Evolutionary conservation across 1,140 invertebrate genomes (phyloP), one percentile per base, ranked within the genome.

Genomic region (Helicoverpa armigera): DNA sequence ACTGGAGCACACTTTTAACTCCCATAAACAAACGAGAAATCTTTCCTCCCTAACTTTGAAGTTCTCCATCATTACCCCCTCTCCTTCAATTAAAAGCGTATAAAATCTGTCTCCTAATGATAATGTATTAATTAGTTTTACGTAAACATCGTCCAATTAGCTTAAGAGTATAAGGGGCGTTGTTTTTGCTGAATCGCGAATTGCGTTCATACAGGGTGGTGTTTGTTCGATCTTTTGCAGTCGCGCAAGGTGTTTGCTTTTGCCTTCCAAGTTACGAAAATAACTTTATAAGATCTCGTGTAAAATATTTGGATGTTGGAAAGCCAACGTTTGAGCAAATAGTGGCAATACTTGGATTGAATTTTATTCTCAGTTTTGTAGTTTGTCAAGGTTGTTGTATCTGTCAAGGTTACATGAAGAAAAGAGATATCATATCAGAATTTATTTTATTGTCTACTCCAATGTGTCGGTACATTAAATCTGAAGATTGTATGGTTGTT

Each of bases 91-190:
- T 58, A 58, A 58, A 77, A 77, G 50, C 60, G 54, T 50, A 53
- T 67, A 67, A 50, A 65, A 54, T 13, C 35, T 65, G 61, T 77
- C 43, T 29, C n/a, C 29, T 67, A 54, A 77, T 53, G 61, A 65
- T 77, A 75, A 75, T 75, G 73, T 75, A 77, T 77, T 77, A 77
- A 77, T 77, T 77, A 77, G 75, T 29, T 77, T 29, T 35, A 14
- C 14, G 75, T 77, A 77, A 77, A 77, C 75, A 77, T 9, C 50
- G 3, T 51, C 60, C 75, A 77, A 77, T 77, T 77, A 77, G 16
- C 50, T 65, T 53, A 51, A 65, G 50, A 67, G 75, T 77, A 54
- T 5, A 77, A 65, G 48, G 43, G 73, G 11, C 35, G 65, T 48
- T 63, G 75, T 54, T 65, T 77, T 77, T 77, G 75, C 48, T 35